Evolutionary conservation across 1,140 invertebrate species (phyloP).

Genomic region (Cryptotermes secundus): DNA sequence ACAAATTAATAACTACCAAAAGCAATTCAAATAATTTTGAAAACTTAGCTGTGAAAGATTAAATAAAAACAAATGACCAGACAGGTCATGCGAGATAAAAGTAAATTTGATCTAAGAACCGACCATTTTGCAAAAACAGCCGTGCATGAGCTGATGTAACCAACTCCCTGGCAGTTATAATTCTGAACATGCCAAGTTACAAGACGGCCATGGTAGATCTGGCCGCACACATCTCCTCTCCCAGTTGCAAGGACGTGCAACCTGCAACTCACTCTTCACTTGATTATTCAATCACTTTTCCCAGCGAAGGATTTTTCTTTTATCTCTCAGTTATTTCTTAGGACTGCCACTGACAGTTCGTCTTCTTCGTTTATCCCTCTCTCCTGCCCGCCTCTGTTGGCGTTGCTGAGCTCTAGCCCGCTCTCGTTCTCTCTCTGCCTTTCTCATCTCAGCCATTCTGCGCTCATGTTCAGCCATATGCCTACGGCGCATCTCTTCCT

Average conservation of each 20-base stretch:
- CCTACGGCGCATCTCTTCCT: conserved; percentile 80
- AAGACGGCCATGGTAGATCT: background rate
- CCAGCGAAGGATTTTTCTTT: background rate
- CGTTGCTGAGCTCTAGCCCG: conserved; percentile 29
- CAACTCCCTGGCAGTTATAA: conserved; percentile 10
- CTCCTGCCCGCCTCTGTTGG: conserved; percentile 26
- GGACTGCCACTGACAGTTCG: conserved; percentile 19
- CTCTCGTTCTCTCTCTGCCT: conserved; percentile 49
- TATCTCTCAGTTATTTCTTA: conserved; percentile 21
- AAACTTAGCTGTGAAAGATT: background rate
- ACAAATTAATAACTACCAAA: conserved; percentile 8
- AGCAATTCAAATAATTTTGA: background rate
- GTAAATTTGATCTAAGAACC: conserved; percentile 23
- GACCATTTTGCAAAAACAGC: conserved; percentile 28
- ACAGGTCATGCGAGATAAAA: conserved; percentile 19
- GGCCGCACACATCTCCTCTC: background rate
- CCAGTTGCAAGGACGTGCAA: background rate
- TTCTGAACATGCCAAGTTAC: conserved; percentile 3
- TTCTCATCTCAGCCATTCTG: conserved; percentile 68
- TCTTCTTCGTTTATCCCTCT: conserved; percentile 24
- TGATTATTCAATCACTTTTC: background rate
- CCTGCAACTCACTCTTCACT: background rate
- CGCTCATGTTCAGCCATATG: conserved; percentile 83
- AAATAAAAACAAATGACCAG: conserved; percentile 22
- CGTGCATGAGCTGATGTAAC: conserved; percentile 23